These are phyloP conservation scores for Mobula birostris DNA, from an alignment of 2,113 vertebrate species.

Conservation along the genomic window DNA sequence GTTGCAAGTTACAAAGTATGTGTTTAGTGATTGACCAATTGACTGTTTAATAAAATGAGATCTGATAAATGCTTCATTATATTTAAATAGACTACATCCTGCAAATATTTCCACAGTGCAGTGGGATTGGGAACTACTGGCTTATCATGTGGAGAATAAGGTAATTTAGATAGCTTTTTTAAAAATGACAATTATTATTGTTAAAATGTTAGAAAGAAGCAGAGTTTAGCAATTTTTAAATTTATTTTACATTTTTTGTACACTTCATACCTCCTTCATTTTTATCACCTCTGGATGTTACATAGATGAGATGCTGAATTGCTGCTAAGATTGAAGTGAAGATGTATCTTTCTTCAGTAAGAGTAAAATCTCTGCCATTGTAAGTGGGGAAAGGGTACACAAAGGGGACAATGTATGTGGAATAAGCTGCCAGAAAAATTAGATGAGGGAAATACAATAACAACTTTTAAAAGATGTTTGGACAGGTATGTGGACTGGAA, in stretches of 20 bases:
- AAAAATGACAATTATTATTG: not conserved
- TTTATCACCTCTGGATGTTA: not conserved
- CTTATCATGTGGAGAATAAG: slow-evolving; percentile 66
- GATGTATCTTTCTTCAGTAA: not conserved
- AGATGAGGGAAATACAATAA: too few species aligned
- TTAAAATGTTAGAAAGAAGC: not conserved
- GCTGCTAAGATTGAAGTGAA: not conserved
- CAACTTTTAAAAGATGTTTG: too few species aligned
- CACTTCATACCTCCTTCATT: not conserved
- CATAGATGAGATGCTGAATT: not conserved
- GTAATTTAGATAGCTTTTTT: slow-evolving; percentile 50
- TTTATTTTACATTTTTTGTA: not conserved
- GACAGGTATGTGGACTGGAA: too few species aligned
- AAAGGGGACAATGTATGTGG: too few species aligned
- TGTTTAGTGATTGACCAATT: not conserved
- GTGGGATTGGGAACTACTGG: slow-evolving; percentile 83
- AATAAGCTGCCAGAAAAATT: too few species aligned
- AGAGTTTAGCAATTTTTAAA: not conserved
- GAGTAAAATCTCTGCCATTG: too few species aligned
- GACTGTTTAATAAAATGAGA: not conserved
- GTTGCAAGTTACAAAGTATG: not conserved
- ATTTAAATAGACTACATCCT: slow-evolving; percentile 69
- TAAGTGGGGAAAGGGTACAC: too few species aligned
- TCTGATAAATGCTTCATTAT: slow-evolving; percentile 5
- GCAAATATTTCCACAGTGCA: slow-evolving; percentile 60